Percentiles rank a stretch among this genome's conserved stretches.
Evolutionary conservation across 1,140 invertebrate genomes (phyloP).

Genomic region (Zaprionus tsacasi): DNA sequence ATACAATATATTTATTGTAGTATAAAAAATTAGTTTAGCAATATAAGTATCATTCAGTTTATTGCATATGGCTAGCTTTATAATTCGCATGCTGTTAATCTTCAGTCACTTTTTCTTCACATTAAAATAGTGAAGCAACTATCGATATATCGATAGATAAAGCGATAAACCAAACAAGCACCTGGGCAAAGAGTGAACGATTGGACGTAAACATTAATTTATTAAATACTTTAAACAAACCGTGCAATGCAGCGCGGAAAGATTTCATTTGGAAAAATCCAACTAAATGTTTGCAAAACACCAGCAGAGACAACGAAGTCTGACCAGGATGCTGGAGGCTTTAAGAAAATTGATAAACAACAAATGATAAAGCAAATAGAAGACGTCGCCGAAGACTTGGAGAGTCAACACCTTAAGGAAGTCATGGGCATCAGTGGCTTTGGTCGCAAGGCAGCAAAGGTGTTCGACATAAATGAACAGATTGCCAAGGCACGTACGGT

Average conservation of each 20-base stretch:
- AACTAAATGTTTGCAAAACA: constrained; percentile 84
- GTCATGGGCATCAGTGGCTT: constrained; percentile 91
- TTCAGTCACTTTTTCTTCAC: neutral
- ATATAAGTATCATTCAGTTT: neutral
- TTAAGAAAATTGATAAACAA: constrained; percentile 87
- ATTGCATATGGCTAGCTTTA: too few species aligned
- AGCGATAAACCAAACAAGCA: constrained; percentile 6
- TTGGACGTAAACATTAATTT: constrained; percentile 21
- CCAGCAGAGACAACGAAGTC: constrained; percentile 45
- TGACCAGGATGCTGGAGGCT: constrained; percentile 84
- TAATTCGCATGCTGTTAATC: neutral
- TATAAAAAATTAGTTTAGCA: neutral
- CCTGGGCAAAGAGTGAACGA: neutral
- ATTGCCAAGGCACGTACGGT: constrained; percentile 72
- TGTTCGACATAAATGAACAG: constrained; percentile 88
- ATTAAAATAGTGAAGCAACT: neutral
- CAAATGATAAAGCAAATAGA: constrained; percentile 86
- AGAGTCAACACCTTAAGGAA: constrained; percentile 88
- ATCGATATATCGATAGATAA: constrained; percentile 24
- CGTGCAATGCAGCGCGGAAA: constrained; percentile 75
- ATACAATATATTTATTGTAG: too few species aligned
- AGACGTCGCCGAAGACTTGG: constrained; percentile 88
- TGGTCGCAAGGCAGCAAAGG: constrained; percentile 91
- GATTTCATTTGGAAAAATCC: constrained; percentile 87
- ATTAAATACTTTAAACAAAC: neutral